Conservation (phyloP, 2,888 invertebrate species). For the Rugalucina vietnamica region DNA sequence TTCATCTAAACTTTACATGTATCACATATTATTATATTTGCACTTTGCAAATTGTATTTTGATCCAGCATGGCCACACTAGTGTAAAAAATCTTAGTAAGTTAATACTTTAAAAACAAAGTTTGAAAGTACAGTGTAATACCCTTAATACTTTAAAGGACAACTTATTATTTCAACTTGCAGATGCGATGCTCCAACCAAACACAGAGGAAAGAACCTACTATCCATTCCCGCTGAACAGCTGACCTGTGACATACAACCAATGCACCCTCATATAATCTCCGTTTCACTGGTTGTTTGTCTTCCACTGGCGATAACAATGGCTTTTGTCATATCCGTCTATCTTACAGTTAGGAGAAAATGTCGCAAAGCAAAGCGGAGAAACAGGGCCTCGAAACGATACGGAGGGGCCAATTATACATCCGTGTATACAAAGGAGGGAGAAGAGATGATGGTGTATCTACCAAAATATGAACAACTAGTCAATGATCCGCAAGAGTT, state of each 20-base stretch:
- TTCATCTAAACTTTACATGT: no score
- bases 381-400: background rate
- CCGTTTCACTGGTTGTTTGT: background rate
- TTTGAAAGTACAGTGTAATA: no score
- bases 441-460: background rate
- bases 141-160: no score
- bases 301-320: background rate
- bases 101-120: no score
- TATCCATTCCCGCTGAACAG: background rate
- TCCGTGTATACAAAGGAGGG: background rate
- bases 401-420: background rate
- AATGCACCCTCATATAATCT: background rate
- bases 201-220: background rate
- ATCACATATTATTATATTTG: no score
- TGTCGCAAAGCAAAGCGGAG: background rate
- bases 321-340: background rate
- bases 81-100: no score
- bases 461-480: background rate
- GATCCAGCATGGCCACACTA: no score
- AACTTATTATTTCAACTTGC: no score
- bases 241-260: background rate
- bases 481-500: background rate
- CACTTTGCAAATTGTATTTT: no score
- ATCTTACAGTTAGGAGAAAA: background rate
- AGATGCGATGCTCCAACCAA: background rate